These are phyloP conservation scores for Alca torda DNA, from an alignment of 2,797 vertebrate genomes.

Conservation along the genomic window DNA sequence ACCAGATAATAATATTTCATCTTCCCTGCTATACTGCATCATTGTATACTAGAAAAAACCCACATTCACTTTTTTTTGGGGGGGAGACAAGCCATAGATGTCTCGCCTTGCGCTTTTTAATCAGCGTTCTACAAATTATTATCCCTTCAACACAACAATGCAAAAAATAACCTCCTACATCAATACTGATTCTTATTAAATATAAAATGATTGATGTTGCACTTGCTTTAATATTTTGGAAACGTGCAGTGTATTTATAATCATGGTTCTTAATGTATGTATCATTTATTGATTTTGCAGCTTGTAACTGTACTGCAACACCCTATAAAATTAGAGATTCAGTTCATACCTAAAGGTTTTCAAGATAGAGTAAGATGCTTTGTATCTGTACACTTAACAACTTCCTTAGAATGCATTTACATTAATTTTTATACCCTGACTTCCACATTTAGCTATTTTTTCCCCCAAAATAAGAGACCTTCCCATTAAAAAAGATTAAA, in stretches of 20 bases:
- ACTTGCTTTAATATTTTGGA: background rate
- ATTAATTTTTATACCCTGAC: background rate
- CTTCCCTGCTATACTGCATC: background rate
- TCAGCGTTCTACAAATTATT: background rate
- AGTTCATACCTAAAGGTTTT: background rate
- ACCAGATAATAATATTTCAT: background rate
- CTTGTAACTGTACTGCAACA: background rate
- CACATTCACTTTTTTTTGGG: background rate
- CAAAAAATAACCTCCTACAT: background rate
- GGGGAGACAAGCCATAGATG: background rate
- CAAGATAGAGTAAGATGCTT: background rate
- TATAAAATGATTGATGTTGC: background rate
- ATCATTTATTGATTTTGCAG: background rate
- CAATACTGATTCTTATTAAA: background rate
- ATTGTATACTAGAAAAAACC: background rate
- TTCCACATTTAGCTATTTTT: background rate
- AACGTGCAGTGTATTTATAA: background rate
- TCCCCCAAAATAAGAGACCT: background rate
- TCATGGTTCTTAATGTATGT: background rate
- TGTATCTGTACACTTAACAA: background rate
- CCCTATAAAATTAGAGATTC: background rate
- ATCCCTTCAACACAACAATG: background rate
- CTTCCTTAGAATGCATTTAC: background rate
- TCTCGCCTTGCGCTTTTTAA: background rate
- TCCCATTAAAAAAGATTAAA: background rate